A percentile compares a stretch with the other conserved stretches of the same genome.
phyloP scores from a whole-genome alignment of 2,113 vertebrate species.

The Platysternon megacephalum region DNA sequence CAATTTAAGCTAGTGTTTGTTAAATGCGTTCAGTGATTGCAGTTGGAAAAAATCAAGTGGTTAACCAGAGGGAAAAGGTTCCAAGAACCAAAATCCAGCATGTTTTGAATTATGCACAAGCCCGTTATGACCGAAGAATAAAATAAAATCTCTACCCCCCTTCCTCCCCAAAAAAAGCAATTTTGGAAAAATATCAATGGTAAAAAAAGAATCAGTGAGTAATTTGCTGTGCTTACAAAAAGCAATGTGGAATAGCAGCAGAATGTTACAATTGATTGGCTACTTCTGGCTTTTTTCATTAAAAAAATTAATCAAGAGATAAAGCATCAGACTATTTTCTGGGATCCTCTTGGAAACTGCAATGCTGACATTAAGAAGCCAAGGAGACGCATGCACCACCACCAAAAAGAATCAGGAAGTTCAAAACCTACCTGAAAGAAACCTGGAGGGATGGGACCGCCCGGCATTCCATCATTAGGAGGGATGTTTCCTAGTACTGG shows the following conservation, averaged over 20 bases:
- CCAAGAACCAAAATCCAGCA: conserved; percentile 71
- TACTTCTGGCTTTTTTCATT: not conserved
- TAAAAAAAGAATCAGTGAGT: not conserved
- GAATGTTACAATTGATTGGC: conserved; percentile 46
- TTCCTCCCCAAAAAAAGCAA: conserved; percentile 48
- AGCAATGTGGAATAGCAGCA: conserved; percentile 29
- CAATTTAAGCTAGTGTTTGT: conserved; percentile 41
- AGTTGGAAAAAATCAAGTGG: conserved; percentile 80
- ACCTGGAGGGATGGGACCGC: conserved; percentile 88
- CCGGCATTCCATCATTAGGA: conserved; percentile 88
- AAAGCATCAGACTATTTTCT: not conserved
- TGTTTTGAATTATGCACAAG: conserved; percentile 69
- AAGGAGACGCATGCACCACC: not conserved
- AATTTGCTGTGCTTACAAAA: conserved; percentile 24
- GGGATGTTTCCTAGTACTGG: conserved; percentile 93
- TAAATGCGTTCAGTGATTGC: conserved; percentile 70
- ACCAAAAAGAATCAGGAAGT: not conserved
- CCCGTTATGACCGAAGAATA: conserved; percentile 61
- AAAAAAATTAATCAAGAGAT: not conserved
- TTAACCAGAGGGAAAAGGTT: conserved; percentile 75
- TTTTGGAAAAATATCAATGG: conserved; percentile 37
- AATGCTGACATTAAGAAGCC: conserved; percentile 45
- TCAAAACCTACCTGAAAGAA: conserved; percentile 88
- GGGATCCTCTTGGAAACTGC: not conserved
- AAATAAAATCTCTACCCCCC: conserved; percentile 58